These are phyloP conservation scores for Oryzias curvinotus DNA, from an alignment of 2,113 vertebrate genomes.

Conservation along the genomic window DNA sequence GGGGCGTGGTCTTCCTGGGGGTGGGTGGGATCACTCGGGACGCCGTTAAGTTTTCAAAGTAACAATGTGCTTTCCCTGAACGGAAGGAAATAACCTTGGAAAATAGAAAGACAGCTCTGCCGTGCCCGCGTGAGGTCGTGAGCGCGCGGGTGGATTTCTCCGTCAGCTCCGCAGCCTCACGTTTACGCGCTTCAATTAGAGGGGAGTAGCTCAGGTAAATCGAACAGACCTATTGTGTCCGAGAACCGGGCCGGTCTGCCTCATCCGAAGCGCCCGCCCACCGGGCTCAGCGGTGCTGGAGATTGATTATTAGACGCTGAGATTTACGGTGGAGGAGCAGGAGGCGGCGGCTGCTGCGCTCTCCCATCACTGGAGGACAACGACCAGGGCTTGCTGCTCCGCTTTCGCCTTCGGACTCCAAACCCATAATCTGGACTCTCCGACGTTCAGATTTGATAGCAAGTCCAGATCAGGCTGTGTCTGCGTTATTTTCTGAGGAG, in stretches of 20 bases:
- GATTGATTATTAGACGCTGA: slow-evolving; percentile 62
- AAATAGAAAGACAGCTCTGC: neutral
- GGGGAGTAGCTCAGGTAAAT: slow-evolving; percentile 17
- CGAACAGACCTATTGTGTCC: slow-evolving; percentile 24
- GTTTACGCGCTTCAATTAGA: neutral
- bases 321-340: slow-evolving; percentile 54
- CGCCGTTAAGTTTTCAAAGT: slow-evolving; percentile 65
- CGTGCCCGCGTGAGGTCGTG: neutral
- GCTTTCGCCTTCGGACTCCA: slow-evolving; percentile 3
- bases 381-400: slow-evolving; percentile 29
- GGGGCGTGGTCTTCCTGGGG: slow-evolving; percentile 48
- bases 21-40: slow-evolving; percentile 29
- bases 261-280: slow-evolving; percentile 64
- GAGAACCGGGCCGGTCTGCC: slow-evolving; percentile 50
- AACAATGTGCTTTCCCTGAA: slow-evolving; percentile 28
- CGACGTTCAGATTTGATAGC: neutral
- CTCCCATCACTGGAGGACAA: slow-evolving; percentile 20
- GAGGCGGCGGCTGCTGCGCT: slow-evolving; percentile 36
- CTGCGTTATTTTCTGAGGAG: slow-evolving; percentile 10
- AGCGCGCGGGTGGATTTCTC: neutral
- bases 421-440: neutral
- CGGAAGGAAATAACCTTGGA: slow-evolving; percentile 46
- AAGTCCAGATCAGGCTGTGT: slow-evolving; percentile 5
- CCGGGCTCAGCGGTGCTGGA: slow-evolving; percentile 45
- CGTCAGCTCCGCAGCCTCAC: neutral